phyloP scores from a whole-genome alignment of 1,140 invertebrate genomes.

The Caenorhabditis inopinata region DNA sequence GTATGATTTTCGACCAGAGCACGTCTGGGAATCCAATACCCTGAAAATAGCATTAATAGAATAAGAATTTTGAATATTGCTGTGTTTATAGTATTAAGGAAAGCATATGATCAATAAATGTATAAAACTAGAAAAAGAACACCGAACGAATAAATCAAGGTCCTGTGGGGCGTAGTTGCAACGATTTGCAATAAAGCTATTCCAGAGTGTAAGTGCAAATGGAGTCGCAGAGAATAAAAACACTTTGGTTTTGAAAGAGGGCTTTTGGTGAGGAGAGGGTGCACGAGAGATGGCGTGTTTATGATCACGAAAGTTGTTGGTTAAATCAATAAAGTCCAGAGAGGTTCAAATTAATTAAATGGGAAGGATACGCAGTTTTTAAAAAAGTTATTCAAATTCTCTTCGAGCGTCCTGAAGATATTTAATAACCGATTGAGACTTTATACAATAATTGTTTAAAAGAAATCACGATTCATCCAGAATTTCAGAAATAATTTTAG shows the following conservation, averaged over 20 bases:
- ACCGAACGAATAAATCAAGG: neutral
- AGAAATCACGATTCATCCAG: no score
- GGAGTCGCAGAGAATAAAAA: slow-evolving; percentile 4
- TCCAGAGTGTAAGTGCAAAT: neutral
- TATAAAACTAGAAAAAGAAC: neutral
- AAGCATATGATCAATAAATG: neutral
- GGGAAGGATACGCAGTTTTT: no score
- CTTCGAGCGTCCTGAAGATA: no score
- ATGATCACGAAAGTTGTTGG: neutral
- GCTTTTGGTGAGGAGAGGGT: neutral
- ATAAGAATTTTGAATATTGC: no score
- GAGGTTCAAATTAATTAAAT: no score
- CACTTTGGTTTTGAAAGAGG: neutral
- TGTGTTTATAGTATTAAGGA: neutral
- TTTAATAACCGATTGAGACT: no score
- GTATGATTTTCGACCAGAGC: neutral
- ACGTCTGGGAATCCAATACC: neutral
- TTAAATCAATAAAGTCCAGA: neutral
- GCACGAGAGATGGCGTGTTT: neutral
- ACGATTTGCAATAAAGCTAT: neutral
- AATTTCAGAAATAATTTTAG: no score
- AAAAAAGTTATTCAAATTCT: no score
- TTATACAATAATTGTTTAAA: no score
- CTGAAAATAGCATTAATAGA: no score
- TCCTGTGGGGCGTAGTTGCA: neutral